A percentile compares a stretch with the other conserved stretches of the same genome.
Conservation (phyloP, 2,113 vertebrate species). For the Cnemophilus loriae region DNA sequence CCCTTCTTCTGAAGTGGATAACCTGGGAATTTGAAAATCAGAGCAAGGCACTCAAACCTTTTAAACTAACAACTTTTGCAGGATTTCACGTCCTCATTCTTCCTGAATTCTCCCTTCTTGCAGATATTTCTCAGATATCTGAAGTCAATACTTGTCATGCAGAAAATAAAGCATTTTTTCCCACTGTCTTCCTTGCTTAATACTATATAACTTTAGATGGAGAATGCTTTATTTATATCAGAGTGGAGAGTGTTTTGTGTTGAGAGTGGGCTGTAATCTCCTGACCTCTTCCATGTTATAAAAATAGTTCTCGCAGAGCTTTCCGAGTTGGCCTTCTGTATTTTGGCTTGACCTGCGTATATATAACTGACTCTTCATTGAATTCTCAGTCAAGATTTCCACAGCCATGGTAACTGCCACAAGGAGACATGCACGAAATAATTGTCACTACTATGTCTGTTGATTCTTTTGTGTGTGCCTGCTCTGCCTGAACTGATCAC, state of each 20-base stretch:
- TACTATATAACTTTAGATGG: neutral
- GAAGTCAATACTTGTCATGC: neutral
- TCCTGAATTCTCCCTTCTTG: neutral
- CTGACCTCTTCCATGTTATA: neutral
- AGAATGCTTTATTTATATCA: neutral
- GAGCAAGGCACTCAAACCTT: neutral
- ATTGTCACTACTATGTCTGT: slow-evolving; percentile 34
- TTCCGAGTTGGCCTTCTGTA: neutral
- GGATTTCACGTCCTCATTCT: neutral
- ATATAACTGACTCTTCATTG: slow-evolving; percentile 47
- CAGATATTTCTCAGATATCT: neutral
- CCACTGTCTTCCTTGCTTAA: neutral
- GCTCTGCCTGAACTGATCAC: neutral
- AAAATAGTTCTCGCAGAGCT: slow-evolving; percentile 9
- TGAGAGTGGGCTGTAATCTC: neutral
- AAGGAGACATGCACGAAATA: slow-evolving; percentile 49
- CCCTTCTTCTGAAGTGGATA: neutral
- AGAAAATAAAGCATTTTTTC: neutral
- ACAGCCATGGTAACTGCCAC: slow-evolving; percentile 36
- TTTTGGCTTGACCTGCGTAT: slow-evolving; percentile 41
- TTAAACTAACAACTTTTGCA: neutral
- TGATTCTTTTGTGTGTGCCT: neutral
- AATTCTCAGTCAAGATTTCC: slow-evolving; percentile 41
- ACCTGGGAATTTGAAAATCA: neutral
- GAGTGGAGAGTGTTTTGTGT: neutral